A percentile compares a stretch with the other conserved stretches of the same genome.
phyloP scores from a whole-genome alignment of 2,113 vertebrate species.

The Chloropsis cyanopogon region DNA sequence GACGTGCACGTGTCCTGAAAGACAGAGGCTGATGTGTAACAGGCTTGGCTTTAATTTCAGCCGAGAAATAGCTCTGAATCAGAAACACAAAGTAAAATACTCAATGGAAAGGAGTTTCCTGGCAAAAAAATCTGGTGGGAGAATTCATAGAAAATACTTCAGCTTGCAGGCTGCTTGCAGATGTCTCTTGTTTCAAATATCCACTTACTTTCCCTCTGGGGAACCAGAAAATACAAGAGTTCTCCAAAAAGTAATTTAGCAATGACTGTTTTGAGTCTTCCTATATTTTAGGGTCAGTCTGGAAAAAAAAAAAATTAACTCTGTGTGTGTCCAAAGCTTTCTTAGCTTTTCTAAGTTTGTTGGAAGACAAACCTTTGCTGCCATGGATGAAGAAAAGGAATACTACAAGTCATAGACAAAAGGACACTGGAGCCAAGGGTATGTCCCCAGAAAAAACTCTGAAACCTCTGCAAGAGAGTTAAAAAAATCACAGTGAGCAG shows the following conservation, averaged over 20 bases:
- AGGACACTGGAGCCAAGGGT: not conserved
- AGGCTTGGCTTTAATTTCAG: not conserved
- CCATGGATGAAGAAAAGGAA: not conserved
- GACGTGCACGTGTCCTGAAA: conserved; percentile 89
- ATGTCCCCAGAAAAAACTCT: not conserved
- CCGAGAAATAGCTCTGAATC: not conserved
- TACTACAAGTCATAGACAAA: not conserved
- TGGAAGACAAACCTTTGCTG: not conserved
- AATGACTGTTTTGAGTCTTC: not conserved
- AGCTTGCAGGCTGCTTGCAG: not conserved
- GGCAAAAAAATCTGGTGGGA: not conserved
- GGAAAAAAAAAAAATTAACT: not conserved
- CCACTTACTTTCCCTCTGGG: not conserved
- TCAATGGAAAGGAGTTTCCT: not conserved
- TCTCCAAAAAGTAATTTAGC: not conserved
- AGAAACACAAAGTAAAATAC: not conserved
- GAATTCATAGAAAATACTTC: not conserved
- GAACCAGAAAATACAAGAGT: not conserved
- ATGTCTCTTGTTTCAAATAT: not conserved
- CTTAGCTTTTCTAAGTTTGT: not conserved
- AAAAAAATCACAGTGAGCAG: not conserved
- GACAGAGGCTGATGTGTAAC: not conserved
- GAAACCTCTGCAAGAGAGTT: not conserved
- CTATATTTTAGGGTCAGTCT: not conserved
- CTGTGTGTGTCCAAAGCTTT: not conserved